phyloP scores from a whole-genome alignment of 2,113 vertebrate species.

The Equus przewalskii region DNA sequence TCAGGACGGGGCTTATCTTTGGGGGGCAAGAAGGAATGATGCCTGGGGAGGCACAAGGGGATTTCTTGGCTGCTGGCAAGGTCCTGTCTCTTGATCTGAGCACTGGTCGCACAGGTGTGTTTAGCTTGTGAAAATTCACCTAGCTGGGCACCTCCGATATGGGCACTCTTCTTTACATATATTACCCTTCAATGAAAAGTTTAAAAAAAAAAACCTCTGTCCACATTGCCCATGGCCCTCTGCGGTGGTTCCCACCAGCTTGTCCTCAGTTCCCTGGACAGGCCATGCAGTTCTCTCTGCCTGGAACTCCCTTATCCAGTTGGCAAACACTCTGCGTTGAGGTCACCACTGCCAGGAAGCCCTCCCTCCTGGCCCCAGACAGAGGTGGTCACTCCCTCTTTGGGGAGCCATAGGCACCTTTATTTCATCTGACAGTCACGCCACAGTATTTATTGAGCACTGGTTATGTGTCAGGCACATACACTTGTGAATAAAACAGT shows the following conservation, averaged over 20 bases:
- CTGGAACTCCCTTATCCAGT: too few species aligned
- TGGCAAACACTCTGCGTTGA: background rate
- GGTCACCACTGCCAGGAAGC: background rate
- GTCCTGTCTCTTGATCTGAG: background rate
- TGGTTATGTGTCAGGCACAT: background rate
- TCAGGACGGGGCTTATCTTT: background rate
- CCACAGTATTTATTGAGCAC: background rate
- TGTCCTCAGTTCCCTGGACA: background rate
- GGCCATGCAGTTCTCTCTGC: background rate
- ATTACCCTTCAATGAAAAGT: background rate
- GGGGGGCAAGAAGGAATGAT: background rate
- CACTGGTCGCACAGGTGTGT: background rate
- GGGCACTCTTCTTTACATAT: background rate
- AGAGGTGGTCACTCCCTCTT: background rate
- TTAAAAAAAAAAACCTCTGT: background rate
- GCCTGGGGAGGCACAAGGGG: accelerated
- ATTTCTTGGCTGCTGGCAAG: background rate
- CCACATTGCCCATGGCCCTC: background rate
- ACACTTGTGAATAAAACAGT: background rate
- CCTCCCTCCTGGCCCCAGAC: background rate
- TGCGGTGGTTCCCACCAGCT: background rate
- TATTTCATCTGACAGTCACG: background rate
- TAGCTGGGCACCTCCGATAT: background rate
- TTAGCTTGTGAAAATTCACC: background rate
- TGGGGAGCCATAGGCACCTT: background rate